Evolutionary conservation across 2,797 vertebrate genomes (phyloP), one percentile per base, ranked within the genome.

Genomic region (Spondyliosoma cantharus): DNA sequence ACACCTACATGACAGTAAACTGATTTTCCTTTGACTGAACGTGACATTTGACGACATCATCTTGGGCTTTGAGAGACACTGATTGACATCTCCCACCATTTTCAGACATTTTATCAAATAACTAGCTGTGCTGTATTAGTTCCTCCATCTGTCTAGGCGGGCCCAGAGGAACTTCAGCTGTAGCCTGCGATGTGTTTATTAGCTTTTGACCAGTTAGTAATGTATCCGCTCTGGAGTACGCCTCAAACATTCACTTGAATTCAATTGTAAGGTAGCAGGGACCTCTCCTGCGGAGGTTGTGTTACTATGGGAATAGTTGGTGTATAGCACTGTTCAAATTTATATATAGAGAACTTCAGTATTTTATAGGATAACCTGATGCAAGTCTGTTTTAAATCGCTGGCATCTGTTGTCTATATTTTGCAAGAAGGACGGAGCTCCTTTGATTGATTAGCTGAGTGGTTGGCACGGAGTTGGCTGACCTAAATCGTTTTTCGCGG

Each of bases 261-360:
- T 56, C 32, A 12, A 29, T 11, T 48, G 17, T 29, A 19, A 46
- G 16, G 37, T 50, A 43, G 60, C 42, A 53, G 16, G 22, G 24
- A 24, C 3, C 59, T 64, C n/a, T 56, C 16, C 49, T 46, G 45
- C 60, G 68, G 70, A 69, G 22, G 58, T 68, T 76, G 50, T 43
- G 57, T 74, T 85, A 59, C 77, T 77, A 81, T 77, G 72, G 83
- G 62, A 78, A 80, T 79, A 54, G n/a, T 27, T 73, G 7, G 24
- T 63, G 52, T 76, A 15, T n/a, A 65, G 45, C 15, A n/a, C 25
- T 75, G 57, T 59, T 71, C 25, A 71, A 63, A 76, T 68, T 32
- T 62, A 69, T 57, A 52, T 17, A 24, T 22, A 45, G 25, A 65
- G 19, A 43, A 57, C 66, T 32, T 65, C 8, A 54, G 46, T 48